phyloP scores from a whole-genome alignment of 2,113 vertebrate species.

The Sceloporus tristichus region DNA sequence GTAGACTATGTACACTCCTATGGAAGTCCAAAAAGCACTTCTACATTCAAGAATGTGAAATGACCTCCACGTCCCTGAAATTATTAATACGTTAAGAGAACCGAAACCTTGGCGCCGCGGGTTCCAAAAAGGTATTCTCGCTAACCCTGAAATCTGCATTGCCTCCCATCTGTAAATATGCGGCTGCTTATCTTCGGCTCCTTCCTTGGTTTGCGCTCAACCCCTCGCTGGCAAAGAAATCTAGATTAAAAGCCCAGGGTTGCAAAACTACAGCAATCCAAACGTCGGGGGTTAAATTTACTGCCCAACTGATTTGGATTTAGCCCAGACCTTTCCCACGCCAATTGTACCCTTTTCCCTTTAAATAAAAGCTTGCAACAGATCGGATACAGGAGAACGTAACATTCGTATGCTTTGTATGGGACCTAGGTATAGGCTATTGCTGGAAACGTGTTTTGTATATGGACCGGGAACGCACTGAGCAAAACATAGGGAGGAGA shows the following conservation, averaged over 20 bases:
- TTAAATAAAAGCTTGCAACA: slow-evolving; percentile 71
- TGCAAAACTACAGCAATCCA: not conserved
- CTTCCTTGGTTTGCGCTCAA: not conserved
- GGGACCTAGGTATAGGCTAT: slow-evolving; percentile 68
- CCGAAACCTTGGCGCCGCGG: not conserved
- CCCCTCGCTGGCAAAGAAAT: not conserved
- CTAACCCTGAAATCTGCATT: no score
- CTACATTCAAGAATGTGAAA: not conserved
- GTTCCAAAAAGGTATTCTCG: not conserved
- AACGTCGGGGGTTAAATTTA: not conserved
- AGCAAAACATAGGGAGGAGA: slow-evolving; percentile 26
- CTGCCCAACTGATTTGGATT: no score
- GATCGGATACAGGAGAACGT: slow-evolving; percentile 72
- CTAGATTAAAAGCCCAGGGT: not conserved
- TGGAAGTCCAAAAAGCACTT: not conserved
- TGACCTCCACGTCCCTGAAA: not conserved
- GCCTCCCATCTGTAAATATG: not conserved
- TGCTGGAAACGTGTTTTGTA: slow-evolving; percentile 68
- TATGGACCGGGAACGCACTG: slow-evolving; percentile 56
- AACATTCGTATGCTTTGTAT: slow-evolving; percentile 51
- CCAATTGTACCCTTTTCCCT: slow-evolving; percentile 70
- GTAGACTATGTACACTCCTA: no score
- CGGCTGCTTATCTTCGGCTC: not conserved
- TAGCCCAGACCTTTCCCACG: slow-evolving; percentile 9
- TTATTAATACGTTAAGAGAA: not conserved